Evolutionary conservation across 2,888 invertebrate genomes (phyloP), one percentile per base, ranked within the genome.

Genomic region (Amblyteles armatorius): DNA sequence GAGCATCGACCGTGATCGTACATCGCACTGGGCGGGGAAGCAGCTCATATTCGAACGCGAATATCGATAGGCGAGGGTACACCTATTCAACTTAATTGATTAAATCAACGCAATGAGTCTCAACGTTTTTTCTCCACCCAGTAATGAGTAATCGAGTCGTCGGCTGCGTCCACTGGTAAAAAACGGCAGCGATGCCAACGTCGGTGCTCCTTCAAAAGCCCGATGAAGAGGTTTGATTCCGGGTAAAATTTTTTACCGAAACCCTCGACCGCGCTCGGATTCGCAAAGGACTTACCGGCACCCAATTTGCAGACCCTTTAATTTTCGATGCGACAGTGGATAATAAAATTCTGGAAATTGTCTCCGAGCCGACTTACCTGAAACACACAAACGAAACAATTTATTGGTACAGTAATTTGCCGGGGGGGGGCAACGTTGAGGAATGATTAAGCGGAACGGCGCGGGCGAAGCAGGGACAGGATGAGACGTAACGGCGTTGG

Each of bases 331-430:
- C 26, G 4, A 57, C 13, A 3, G 3, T 26, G 11, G 57, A 11
- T 22, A 26, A 57, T 26, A 26, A 57, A 57, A 26, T 57, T 13
- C 55, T 22, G 3, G 13, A 57, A 22, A 13, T 26, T 11, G 13
- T 26, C 26, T 22, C 22, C 22, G 16, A 16, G 22, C 22, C 22
- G 63, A 91, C 91, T 91, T 89, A 91, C 91, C 91, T 91, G 87
- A 83, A 91, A 91, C 89, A 90, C 52, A 89, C 82, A 69, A 77
- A 87, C 79, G 86, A 72, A 52, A 55, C 73, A 52, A 50, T 52
- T 40, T 52, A 79, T 33, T 22, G 74, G 63, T 73, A 13, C 77
- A 50, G 13, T 63, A 76, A 71, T 55, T 50, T 13, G 19, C 16
- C 9, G 3, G 9, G 16, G 29, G 16, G 40, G 7, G 40, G 2